Percentiles rank a stretch among this genome's conserved stretches.
phyloP scores from a whole-genome alignment of 2,797 vertebrate species.

The Tinamus major region DNA sequence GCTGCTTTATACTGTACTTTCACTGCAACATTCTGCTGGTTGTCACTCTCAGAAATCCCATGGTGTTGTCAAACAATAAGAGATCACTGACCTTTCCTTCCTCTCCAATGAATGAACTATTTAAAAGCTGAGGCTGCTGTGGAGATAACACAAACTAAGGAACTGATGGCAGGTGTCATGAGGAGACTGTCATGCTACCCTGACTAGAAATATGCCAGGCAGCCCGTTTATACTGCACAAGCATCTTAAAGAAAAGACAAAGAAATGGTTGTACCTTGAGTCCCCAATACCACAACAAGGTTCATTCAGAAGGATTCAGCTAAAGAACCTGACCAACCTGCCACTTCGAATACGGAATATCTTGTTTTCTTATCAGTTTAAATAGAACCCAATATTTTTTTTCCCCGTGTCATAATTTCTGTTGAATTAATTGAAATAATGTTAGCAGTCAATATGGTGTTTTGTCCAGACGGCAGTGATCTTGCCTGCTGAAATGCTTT shows the following conservation, averaged over 20 bases:
- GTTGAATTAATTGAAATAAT: background rate
- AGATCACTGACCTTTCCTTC: slow-evolving; percentile 42
- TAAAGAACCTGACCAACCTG: background rate
- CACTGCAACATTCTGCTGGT: slow-evolving; percentile 21
- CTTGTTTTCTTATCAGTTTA: background rate
- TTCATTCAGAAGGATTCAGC: background rate
- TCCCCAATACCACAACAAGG: background rate
- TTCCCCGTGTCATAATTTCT: background rate
- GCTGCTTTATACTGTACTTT: background rate
- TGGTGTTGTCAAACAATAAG: slow-evolving; percentile 45
- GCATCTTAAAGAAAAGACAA: background rate
- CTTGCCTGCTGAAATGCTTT: background rate
- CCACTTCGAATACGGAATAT: background rate
- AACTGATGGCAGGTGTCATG: background rate
- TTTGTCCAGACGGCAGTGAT: background rate
- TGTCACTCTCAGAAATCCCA: slow-evolving; percentile 46
- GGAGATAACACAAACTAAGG: slow-evolving; percentile 7
- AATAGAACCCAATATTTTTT: background rate
- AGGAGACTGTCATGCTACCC: background rate
- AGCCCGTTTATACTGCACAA: background rate
- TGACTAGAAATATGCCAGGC: background rate
- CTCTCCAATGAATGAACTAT: slow-evolving; percentile 24
- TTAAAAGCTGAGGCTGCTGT: background rate
- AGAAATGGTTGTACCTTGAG: background rate
- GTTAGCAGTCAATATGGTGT: background rate